Evolutionary conservation across 2,888 invertebrate genomes (phyloP).

Genomic region (Drosophila prolongata): DNA sequence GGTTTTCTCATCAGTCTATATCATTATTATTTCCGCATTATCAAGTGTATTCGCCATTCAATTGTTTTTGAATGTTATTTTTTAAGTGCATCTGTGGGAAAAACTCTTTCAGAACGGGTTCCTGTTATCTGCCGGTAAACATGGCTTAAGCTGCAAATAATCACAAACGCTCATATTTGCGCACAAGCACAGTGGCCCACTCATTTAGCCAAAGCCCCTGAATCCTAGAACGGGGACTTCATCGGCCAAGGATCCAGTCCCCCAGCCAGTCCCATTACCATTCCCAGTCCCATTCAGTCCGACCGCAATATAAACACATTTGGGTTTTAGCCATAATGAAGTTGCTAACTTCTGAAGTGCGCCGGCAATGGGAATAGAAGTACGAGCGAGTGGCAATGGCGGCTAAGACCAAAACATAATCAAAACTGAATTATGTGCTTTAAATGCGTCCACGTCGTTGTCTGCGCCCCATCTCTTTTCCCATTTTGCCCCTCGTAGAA

Average conservation of each 20-base stretch:
- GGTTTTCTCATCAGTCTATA: no score
- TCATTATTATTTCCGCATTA: no score
- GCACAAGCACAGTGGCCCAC: constrained; percentile 41
- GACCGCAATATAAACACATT: constrained; percentile 78
- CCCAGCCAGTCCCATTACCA: constrained; percentile 14
- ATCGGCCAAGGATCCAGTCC: not conserved
- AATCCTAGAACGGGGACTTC: constrained; percentile 6
- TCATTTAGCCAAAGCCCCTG: constrained; percentile 52
- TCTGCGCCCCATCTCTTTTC: constrained; percentile 37
- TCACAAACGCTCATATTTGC: constrained; percentile 63
- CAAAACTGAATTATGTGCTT: constrained; percentile 81
- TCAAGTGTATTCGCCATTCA: no score
- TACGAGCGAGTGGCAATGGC: constrained; percentile 17
- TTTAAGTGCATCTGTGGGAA: constrained; percentile 1
- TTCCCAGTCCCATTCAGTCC: constrained; percentile 29
- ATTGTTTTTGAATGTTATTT: not conserved
- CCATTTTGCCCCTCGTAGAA: constrained; percentile 29
- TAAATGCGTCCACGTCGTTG: constrained; percentile 74
- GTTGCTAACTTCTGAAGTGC: constrained; percentile 74
- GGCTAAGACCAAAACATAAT: constrained; percentile 75
- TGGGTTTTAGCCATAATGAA: constrained; percentile 79
- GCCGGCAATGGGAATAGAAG: constrained; percentile 35
- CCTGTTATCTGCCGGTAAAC: constrained; percentile 50
- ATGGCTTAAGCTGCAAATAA: constrained; percentile 70
- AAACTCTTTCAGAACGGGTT: constrained; percentile 37